Percentiles rank a stretch among this genome's conserved stretches.
These are phyloP conservation scores for Oxystoma pomonae DNA, from an alignment of 2,888 invertebrate genomes.

Conservation along the genomic window DNA sequence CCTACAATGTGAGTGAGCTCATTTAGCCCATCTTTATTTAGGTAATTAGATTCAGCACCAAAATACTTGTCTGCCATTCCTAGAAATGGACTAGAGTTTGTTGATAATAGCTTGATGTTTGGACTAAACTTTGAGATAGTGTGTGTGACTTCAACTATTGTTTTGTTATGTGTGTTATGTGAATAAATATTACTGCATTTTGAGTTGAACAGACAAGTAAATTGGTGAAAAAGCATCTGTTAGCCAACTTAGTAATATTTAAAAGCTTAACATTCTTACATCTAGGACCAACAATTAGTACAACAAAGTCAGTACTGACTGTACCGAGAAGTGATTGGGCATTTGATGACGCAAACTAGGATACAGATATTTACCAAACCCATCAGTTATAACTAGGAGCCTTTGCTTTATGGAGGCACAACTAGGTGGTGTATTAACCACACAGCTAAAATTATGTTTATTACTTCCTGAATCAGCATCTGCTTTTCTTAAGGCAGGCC, in stretches of 20 bases:
- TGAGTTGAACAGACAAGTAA: background rate
- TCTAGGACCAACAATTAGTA: background rate
- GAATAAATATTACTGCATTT: background rate
- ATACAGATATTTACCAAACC: background rate
- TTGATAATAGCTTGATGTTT: background rate
- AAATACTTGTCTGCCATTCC: background rate
- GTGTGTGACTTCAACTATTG: background rate
- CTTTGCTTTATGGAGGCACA: background rate
- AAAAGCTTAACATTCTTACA: background rate
- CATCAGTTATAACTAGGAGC: background rate
- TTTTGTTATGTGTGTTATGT: background rate
- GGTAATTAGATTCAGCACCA: background rate
- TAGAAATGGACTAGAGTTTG: background rate
- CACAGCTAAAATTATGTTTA: background rate
- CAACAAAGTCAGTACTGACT: background rate
- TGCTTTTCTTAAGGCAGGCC: background rate
- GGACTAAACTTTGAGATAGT: background rate
- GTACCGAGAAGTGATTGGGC: background rate
- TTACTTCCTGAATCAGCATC: background rate
- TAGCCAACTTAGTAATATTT: background rate
- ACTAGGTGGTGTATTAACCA: background rate
- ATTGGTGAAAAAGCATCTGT: background rate
- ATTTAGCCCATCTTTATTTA: background rate
- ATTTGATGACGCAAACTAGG: background rate
- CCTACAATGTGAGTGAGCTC: too few relatives aligned